Evolutionary conservation across 1,140 invertebrate genomes (phyloP), one percentile per base, ranked within the genome.

Genomic region (Drosophila aff.): DNA sequence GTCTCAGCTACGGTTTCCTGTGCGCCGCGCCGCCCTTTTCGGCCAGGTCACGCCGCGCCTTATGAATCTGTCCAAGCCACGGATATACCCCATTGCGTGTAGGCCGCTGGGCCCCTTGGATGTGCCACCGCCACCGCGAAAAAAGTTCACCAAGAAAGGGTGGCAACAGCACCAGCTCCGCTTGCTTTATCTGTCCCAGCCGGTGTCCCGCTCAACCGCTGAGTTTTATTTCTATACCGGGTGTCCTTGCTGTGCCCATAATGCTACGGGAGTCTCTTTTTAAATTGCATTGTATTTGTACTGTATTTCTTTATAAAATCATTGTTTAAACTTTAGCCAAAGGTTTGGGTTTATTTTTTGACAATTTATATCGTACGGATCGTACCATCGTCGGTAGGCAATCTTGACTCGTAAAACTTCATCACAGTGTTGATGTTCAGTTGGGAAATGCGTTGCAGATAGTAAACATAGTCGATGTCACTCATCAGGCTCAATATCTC

Each of bases 161-260:
- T 87, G 82, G 83, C 55, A 40, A 0, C 49, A 55, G n/a, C 83
- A 87, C 66, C 62, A 79, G 33, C 41, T 72, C 38, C 76, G 83
- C 5, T 44, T 87, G 8, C 13, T 74, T 2, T 86, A 86, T 47
- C 65, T 87, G 2, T 67, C 83, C 10, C 76, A 68, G n/a, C 83
- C 83, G 2, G 26, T 63, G 2, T 26, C 9, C 10, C 60, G 66
- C n/a, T 44, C 26, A 0, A 9, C 38, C 1, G 6, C 36, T 16
- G 23, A 46, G 9, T 61, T 68, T 53, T 78, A 49, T 28, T 26
- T 28, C 23, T 49, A 49, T 49, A 10, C 21, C 1, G 47, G 23
- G 8, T 49, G 47, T 23, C 23, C 4, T 26, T 49, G 46, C 16
- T 49, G 46, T 26, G 15, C 23, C 23, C 4, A 9, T 49, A 16